phyloP scores from a whole-genome alignment of 2,113 vertebrate species.

The Dascyllus trimaculatus region DNA sequence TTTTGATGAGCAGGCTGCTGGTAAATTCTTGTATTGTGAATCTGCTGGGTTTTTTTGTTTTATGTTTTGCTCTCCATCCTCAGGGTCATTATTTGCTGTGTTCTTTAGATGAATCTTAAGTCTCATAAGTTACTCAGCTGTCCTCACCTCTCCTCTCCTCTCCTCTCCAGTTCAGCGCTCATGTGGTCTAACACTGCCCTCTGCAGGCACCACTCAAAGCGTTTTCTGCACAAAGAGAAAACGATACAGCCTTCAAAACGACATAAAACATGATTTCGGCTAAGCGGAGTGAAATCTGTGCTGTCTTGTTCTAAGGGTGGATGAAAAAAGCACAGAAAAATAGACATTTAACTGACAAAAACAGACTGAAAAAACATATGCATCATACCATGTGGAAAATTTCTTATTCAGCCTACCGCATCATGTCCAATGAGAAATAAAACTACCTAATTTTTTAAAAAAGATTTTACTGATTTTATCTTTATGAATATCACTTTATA shows the following conservation, averaged over 20 bases:
- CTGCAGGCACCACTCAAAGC: slow-evolving; percentile 51
- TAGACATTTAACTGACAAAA: not conserved
- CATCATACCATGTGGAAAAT: too few species aligned
- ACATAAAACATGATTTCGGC: not conserved
- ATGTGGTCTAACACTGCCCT: slow-evolving; percentile 70
- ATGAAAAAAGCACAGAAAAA: not conserved
- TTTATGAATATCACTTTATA: too few species aligned
- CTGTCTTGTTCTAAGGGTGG: not conserved
- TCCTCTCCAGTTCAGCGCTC: not conserved
- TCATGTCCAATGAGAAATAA: too few species aligned
- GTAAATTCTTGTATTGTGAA: slow-evolving; percentile 17
- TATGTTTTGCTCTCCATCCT: slow-evolving; percentile 28
- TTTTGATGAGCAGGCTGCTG: slow-evolving; percentile 24
- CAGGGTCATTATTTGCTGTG: slow-evolving; percentile 50
- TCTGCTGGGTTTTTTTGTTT: slow-evolving; percentile 26
- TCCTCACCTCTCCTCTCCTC: not conserved
- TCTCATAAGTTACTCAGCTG: slow-evolving; percentile 15
- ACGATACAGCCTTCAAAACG: not conserved
- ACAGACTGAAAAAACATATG: too few species aligned
- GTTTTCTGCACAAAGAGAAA: not conserved
- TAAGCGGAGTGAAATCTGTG: not conserved
- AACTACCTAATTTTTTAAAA: too few species aligned
- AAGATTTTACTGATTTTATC: too few species aligned
- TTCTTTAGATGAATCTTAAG: slow-evolving; percentile 31
- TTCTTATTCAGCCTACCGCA: too few species aligned